Conservation (phyloP, 2,797 vertebrate species). For the Cryptoprocta ferox region DNA sequence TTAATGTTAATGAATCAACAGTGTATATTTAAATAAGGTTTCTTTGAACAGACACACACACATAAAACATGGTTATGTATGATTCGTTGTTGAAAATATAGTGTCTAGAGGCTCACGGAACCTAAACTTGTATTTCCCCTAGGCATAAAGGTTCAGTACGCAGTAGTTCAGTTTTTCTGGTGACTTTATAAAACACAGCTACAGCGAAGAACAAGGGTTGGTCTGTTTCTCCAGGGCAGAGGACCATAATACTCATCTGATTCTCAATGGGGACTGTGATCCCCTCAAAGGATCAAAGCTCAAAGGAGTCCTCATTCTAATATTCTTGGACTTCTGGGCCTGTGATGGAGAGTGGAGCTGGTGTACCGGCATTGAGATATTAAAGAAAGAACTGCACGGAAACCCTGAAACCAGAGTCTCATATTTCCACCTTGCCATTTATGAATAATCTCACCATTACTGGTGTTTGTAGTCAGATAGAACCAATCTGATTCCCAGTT, state of each 20-base stretch:
- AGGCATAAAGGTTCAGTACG: neutral
- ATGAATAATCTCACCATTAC: neutral
- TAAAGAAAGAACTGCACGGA: neutral
- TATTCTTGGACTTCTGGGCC: neutral
- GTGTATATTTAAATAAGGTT: neutral
- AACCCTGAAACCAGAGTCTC: neutral
- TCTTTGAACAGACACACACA: neutral
- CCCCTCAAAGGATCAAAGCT: neutral
- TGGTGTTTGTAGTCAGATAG: neutral
- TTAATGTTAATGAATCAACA: neutral
- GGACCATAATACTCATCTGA: neutral
- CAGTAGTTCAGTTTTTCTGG: neutral
- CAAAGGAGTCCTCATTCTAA: neutral
- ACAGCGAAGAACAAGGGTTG: neutral
- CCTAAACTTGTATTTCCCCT: neutral
- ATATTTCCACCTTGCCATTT: neutral
- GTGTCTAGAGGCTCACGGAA: neutral
- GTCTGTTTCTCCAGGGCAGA: neutral
- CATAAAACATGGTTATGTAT: neutral
- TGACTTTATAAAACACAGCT: neutral
- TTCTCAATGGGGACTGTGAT: neutral
- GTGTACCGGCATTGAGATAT: neutral
- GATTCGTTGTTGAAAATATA: neutral
- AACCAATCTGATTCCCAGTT: neutral
- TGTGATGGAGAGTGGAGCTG: neutral